Base-by-base conservation (phyloP, 2,888 invertebrate genomes). In the Oligia strigilis region DNA sequence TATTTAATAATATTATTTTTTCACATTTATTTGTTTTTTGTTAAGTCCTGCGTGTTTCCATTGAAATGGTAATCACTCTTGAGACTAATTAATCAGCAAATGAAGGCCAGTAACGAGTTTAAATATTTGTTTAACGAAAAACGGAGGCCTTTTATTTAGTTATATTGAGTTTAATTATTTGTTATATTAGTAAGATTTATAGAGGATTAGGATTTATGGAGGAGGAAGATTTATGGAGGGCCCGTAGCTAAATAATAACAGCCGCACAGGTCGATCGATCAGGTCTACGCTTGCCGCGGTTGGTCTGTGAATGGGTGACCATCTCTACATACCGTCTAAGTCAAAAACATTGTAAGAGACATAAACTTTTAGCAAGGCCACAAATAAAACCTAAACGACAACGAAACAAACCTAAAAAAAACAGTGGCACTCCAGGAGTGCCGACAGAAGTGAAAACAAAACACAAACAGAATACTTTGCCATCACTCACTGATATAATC, bases 11-110 rank as follows among this genome's bases (percentile, higher is more conserved):
- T 29, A 29, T 29, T 29, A 29, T 29, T 49, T 49, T 66, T 78
- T 78, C 49, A 64, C 4, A 49, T 70, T 62, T 69, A 49, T 83
- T 83, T 69, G 17, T 40, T 23, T 81, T 81, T 70, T 40, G 23
- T 40, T 76, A 3, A 36, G 11, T 55, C 11, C 40, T 72, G 40
- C 11, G 13, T 19, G 43, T 49, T 72, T 79, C 11, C 13, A 69
- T 72, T 62, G 19, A 62, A 62, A 52, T 49, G 29, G 8, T 58
- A 55, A 55, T 64, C 29, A 55, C 29, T 40, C 6, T 62, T 43
- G 60, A 43, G 6, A 11, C 4, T 14, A 43, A 60, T 77, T 49
- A 40, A 46, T 46, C 43, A 19, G 23, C 9, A n/a, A 9, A 29
- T 19, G 23, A 60, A 40, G 40, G 40, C 36, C 5, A 36, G 55